phyloP scores from a whole-genome alignment of 2,797 vertebrate genomes.

The Hippopotamyrus pictus region DNA sequence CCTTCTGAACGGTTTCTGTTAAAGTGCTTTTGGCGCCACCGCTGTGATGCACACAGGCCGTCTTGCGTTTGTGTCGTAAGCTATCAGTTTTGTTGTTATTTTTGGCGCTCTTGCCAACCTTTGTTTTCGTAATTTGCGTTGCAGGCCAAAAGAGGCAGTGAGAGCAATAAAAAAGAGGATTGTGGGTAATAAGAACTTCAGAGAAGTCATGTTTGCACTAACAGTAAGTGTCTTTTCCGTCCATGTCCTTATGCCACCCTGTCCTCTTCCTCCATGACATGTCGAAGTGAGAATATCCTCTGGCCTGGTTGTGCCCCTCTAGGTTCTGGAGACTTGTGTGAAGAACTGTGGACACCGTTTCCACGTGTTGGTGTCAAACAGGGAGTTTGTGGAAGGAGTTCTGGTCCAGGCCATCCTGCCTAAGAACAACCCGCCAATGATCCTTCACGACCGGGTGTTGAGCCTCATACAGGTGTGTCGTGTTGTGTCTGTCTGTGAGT shows the following conservation, averaged over 20 bases:
- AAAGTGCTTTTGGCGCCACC: neutral
- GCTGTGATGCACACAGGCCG: neutral
- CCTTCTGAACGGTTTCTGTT: neutral
- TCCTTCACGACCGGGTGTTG: slow-evolving; percentile 84
- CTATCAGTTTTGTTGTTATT: neutral
- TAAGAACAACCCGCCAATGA: slow-evolving; percentile 83
- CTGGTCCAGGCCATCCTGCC: slow-evolving; percentile 87
- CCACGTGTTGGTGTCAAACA: slow-evolving; percentile 78
- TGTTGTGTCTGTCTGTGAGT: neutral
- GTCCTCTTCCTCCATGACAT: neutral
- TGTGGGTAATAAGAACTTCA: slow-evolving; percentile 89
- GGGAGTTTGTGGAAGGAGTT: slow-evolving; percentile 89
- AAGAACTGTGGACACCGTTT: slow-evolving; percentile 97
- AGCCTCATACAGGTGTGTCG: slow-evolving; percentile 86
- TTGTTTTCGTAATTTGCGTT: slow-evolving; percentile 17
- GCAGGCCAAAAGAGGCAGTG: slow-evolving; percentile 86
- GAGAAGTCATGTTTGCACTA: slow-evolving; percentile 89
- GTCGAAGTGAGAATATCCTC: neutral
- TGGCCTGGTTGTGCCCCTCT: neutral
- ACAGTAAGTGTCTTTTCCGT: slow-evolving; percentile 55
- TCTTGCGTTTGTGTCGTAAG: neutral
- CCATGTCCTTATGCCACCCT: neutral
- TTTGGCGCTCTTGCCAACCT: neutral
- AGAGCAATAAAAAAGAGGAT: slow-evolving; percentile 91
- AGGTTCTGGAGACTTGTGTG: slow-evolving; percentile 93